Evolutionary conservation across 2,797 vertebrate genomes (phyloP), one percentile per base, ranked within the genome.

Genomic region (Chrosomus eos): DNA sequence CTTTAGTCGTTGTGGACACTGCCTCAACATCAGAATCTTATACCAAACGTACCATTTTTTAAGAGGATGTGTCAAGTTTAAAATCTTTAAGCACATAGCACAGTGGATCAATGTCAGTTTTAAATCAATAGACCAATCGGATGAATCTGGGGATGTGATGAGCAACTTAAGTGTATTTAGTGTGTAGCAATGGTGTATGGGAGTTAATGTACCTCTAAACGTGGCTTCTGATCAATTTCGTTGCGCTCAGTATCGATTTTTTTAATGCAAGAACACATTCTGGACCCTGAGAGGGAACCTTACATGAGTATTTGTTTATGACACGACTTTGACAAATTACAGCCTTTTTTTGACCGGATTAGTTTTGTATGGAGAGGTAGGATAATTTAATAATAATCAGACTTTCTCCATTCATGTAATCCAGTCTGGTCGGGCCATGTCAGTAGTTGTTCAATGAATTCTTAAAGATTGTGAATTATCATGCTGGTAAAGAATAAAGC

Each of bases 121-220:
- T 48, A 48, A 43, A 48, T 48, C 45, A 48, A 48, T 48, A 18
- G 45, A 6, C 45, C 16, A 36, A 33, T 33, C 48, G 4, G 51
- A 33, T 38, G 73, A 53, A 75, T 38, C 51, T 38, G 51, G 3
- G 31, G 28, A 55, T 75, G 28, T 75, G 48, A 53, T 75, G 43
- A 74, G 48, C 9, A 21, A 28, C 45, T 74, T 3, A 9, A 48
- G 45, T 48, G 1, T 48, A 48, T 48, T 48, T 48, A 48, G 16
- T n/a, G 48, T 14, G 31, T 55, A 33, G 28, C 21, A 75, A 21
- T 5, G 21, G 68, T n/a, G 19, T 70, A 70, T 40, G 13, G 6
- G 51, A 38, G 33, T 55, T 76, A 76, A 76, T 36, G 74, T 26
- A 53, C 72, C 72, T 33, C 26, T 74, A 53, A 74, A 33, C 28